These are phyloP conservation scores for Chinchilla lanigera DNA, from an alignment of 2,113 vertebrate genomes.

Conservation along the genomic window DNA sequence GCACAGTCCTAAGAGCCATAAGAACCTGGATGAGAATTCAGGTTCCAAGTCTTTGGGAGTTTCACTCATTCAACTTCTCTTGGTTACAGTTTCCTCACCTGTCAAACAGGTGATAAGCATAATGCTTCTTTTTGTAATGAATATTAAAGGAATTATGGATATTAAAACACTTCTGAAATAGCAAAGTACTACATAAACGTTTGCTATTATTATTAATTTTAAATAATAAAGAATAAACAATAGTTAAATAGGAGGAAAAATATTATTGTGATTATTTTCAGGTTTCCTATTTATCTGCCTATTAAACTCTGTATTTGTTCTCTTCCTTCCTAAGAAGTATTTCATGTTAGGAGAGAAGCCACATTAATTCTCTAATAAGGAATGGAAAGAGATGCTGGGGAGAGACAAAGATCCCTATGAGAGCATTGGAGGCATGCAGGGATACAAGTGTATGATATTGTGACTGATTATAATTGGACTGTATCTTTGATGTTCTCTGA, in stretches of 20 bases:
- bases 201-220: neutral
- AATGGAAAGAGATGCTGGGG: neutral
- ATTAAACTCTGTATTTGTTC: neutral
- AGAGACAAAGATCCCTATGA: neutral
- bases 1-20: neutral
- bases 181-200: neutral
- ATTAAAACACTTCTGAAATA: neutral
- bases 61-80: neutral
- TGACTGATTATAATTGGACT: neutral
- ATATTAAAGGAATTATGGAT: neutral
- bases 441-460: neutral
- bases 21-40: neutral
- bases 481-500: neutral
- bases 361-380: neutral
- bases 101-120: neutral
- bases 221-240: neutral
- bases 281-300: neutral
- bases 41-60: neutral
- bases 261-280: neutral
- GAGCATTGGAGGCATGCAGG: neutral
- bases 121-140: neutral
- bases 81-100: neutral
- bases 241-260: neutral
- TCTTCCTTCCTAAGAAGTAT: neutral
- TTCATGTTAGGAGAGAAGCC: neutral